phyloP scores from a whole-genome alignment of 1,140 invertebrate species.

The Brachystomella parvula region DNA sequence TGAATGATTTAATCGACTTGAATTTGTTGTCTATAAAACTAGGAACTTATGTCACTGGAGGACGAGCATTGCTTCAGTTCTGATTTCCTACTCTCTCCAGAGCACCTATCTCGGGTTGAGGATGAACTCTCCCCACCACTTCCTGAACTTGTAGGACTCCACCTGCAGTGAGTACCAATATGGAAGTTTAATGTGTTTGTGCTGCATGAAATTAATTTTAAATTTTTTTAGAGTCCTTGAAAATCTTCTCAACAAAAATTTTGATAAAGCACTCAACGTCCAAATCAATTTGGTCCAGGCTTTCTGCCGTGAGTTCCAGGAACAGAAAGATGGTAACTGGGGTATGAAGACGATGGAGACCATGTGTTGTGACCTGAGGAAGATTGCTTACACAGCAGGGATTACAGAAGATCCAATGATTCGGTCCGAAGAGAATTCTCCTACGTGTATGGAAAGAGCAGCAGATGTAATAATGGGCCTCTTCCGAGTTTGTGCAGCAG shows the following conservation, averaged over 20 bases:
- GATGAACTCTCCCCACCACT: conserved; percentile 62
- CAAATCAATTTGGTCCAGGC: conserved; percentile 69
- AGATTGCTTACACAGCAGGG: conserved; percentile 73
- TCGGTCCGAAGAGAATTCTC: conserved; percentile 42
- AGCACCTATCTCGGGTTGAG: conserved; percentile 50
- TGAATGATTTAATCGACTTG: conserved; percentile 8
- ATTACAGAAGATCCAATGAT: conserved; percentile 36
- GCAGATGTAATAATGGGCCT: conserved; percentile 88
- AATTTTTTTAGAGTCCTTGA: conserved; percentile 51
- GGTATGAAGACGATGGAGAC: conserved; percentile 80
- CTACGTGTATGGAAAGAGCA: conserved; percentile 51
- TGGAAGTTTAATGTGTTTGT: background rate
- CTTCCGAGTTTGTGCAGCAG: conserved; percentile 91
- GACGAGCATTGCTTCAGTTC: conserved; percentile 64
- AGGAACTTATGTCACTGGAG: conserved; percentile 63
- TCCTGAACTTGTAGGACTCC: conserved; percentile 68
- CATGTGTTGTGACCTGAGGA: conserved; percentile 76
- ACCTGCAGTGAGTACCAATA: conserved; percentile 56
- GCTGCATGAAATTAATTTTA: conserved; percentile 13
- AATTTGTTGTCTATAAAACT: conserved; percentile 32
- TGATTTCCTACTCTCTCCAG: conserved; percentile 63
- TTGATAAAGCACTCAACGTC: conserved; percentile 64
- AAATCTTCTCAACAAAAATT: conserved; percentile 57
- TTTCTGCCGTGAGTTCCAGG: conserved; percentile 74
- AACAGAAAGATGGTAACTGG: conserved; percentile 94